These are phyloP conservation scores for Sitophilus oryzae DNA, from an alignment of 1,140 invertebrate species.

Conservation along the genomic window DNA sequence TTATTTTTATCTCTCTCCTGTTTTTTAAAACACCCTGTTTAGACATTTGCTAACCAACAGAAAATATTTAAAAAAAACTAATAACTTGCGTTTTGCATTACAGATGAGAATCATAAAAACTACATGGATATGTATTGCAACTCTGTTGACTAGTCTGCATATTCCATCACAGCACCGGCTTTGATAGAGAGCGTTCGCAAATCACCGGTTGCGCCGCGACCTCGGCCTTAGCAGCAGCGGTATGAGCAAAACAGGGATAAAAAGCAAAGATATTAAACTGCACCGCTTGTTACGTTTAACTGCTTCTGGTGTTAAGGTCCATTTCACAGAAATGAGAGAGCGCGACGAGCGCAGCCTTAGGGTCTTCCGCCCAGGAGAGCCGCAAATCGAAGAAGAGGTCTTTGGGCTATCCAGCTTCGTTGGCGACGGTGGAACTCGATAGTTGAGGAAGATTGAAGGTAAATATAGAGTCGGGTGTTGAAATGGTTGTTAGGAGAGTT, in stretches of 20 bases:
- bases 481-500: no score
- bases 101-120: no score
- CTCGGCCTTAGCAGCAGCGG: no score
- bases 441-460: background rate
- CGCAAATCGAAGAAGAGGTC: background rate
- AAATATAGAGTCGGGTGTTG: background rate
- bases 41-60: no score
- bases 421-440: background rate
- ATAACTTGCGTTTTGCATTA: no score
- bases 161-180: no score
- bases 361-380: constrained; percentile 9
- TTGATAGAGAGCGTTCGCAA: background rate
- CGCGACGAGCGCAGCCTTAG: constrained; percentile 10
- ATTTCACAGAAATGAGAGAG: constrained; percentile 22
- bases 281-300: constrained; percentile 14
- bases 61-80: no score
- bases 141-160: no score
- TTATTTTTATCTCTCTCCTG: no score
- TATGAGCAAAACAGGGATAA: constrained; percentile 1
- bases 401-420: no score
- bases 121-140: no score
- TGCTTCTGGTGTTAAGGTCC: constrained; percentile 25
- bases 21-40: no score
- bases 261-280: constrained; percentile 13
- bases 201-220: background rate